phyloP scores from a whole-genome alignment of 2,888 invertebrate species.

The Pollenia angustigena region DNA sequence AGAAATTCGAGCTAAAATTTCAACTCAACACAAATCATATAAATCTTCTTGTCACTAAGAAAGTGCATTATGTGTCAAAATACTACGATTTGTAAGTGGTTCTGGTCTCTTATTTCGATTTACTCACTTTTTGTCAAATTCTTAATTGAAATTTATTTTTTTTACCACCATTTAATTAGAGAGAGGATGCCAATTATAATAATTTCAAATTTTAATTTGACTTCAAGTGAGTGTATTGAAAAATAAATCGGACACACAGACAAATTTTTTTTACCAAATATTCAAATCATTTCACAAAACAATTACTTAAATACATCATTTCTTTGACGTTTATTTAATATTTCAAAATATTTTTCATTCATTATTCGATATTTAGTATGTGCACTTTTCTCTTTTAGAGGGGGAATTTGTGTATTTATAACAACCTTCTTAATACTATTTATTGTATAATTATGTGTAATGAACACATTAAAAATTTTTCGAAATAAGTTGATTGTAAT shows the following conservation, averaged over 20 bases:
- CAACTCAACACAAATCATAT: constrained; percentile 12
- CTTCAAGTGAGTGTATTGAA: constrained; percentile 45
- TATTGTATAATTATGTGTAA: constrained; percentile 56
- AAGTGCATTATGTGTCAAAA: constrained; percentile 40
- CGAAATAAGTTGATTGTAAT: constrained; percentile 57
- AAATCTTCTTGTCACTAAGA: background rate
- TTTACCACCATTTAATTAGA: constrained; percentile 55
- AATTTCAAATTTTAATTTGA: constrained; percentile 46
- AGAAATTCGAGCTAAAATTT: background rate
- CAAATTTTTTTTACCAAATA: background rate
- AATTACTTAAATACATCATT: constrained; percentile 19
- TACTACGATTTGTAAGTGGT: constrained; percentile 9
- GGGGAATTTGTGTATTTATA: constrained; percentile 10
- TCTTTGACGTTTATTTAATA: constrained; percentile 29
- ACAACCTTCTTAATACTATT: constrained; percentile 19
- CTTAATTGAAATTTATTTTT: constrained; percentile 36
- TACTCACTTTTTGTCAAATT: constrained; percentile 44
- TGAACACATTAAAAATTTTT: constrained; percentile 46
- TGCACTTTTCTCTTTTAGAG: constrained; percentile 1
- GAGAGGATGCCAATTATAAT: constrained; percentile 56
- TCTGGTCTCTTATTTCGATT: constrained; percentile 17
- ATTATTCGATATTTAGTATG: constrained; percentile 30
- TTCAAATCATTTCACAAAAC: constrained; percentile 12
- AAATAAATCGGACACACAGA: background rate
- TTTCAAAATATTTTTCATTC: constrained; percentile 32